Evolutionary conservation across 2,113 vertebrate species (phyloP).

Genomic region (Leptodactylus fuscus): DNA sequence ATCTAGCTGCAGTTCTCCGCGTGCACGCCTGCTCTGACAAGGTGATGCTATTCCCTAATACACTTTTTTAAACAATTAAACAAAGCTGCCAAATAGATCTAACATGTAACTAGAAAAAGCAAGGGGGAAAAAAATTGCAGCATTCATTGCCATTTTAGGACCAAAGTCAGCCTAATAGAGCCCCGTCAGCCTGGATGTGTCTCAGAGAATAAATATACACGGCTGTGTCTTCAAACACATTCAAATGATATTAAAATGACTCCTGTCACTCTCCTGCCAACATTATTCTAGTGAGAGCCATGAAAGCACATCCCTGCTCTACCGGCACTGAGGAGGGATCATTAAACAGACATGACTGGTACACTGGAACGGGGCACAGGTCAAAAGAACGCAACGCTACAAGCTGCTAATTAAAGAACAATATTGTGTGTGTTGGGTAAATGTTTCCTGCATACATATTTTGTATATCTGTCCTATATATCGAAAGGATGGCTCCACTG

Average conservation of each 20-base stretch:
- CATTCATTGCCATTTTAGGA: constrained; percentile 62
- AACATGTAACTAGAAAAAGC: constrained; percentile 9
- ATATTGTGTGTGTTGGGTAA: constrained; percentile 36
- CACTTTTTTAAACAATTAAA: constrained; percentile 31
- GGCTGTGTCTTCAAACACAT: constrained; percentile 48
- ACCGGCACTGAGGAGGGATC: background rate
- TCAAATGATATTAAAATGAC: constrained; percentile 56
- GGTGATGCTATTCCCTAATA: background rate
- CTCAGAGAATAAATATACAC: constrained; percentile 44
- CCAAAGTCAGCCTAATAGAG: constrained; percentile 42
- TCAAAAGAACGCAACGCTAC: background rate
- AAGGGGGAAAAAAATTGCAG: constrained; percentile 41
- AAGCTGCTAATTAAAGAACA: constrained; percentile 44
- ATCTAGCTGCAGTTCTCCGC: background rate
- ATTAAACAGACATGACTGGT: constrained; percentile 19
- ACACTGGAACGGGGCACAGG: background rate
- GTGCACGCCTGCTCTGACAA: constrained; percentile 24
- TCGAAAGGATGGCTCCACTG: too few species aligned
- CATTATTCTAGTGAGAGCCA: constrained; percentile 50
- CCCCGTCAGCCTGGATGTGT: constrained; percentile 50
- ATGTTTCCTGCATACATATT: background rate
- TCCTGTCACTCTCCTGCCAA: constrained; percentile 52
- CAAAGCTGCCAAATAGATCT: constrained; percentile 40
- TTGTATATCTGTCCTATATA: too few species aligned
- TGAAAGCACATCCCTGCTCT: background rate